Evolutionary conservation across 64 coral and sea anemone genomes (phyloP).

Genomic region (Anthopleura sola): DNA sequence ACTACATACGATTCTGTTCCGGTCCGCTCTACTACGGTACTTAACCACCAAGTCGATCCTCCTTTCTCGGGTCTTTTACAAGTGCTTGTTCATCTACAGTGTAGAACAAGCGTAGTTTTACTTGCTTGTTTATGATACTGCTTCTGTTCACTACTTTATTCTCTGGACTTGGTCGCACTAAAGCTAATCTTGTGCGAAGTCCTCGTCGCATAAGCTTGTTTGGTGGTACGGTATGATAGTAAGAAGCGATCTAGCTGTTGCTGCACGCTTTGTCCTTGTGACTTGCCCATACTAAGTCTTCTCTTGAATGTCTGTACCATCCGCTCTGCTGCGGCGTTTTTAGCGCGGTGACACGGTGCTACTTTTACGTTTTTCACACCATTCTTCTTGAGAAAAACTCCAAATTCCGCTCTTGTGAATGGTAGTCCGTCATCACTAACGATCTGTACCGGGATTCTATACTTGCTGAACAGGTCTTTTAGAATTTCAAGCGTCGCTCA

Average conservation of each 20-base stretch:
- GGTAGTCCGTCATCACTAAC: constrained; percentile 48
- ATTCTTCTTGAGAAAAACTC: constrained; percentile 20
- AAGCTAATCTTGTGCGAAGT: constrained; percentile 19
- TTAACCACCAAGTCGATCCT: constrained; percentile 29
- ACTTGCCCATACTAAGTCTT: constrained; percentile 12
- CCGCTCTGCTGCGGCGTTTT: constrained; percentile 22
- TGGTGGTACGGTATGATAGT: constrained; percentile 26
- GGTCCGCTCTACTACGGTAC: constrained; percentile 17
- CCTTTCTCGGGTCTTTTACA: not conserved
- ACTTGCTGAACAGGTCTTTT: not conserved
- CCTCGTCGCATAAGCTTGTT: constrained; percentile 18
- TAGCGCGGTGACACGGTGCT: constrained; percentile 29
- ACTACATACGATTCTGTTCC: constrained; percentile 27
- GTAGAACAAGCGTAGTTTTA: not conserved
- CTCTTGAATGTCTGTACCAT: constrained; percentile 40
- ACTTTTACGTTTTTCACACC: constrained; percentile 27
- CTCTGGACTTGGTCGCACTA: constrained; percentile 32
- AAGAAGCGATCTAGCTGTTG: constrained; percentile 30
- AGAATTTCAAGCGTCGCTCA: constrained; percentile 21
- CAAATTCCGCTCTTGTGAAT: constrained; percentile 33
- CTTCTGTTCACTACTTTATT: not conserved
- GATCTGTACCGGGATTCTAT: constrained; percentile 30
- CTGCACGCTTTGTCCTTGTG: not conserved
- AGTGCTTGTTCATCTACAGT: not conserved
- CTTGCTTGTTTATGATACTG: not conserved